phyloP scores from a whole-genome alignment of 2,888 invertebrate species.

The Exephanes ischioxanthus region DNA sequence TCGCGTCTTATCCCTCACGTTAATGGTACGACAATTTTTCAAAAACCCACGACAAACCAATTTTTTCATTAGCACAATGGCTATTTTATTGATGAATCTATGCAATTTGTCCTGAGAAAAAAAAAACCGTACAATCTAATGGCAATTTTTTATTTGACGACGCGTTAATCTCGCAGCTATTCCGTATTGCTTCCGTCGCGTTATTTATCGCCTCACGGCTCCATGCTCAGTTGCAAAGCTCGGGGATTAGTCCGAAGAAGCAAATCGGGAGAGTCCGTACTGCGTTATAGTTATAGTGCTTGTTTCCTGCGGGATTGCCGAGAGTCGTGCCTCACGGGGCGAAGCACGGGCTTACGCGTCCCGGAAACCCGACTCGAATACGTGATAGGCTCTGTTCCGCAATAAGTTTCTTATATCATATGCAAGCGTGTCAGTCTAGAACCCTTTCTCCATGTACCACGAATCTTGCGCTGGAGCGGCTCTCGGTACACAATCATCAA shows the following conservation, averaged over 20 bases:
- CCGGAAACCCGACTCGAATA: slow-evolving; percentile 66
- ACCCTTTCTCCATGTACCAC: not conserved
- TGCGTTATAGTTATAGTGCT: slow-evolving; percentile 35
- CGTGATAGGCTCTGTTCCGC: slow-evolving; percentile 37
- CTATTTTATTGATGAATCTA: not conserved
- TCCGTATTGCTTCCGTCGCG: not conserved
- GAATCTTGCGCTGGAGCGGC: not conserved
- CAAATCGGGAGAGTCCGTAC: slow-evolving; percentile 63
- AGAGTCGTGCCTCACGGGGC: slow-evolving; percentile 18
- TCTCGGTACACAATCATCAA: not conserved
- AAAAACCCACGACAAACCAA: not conserved
- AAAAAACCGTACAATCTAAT: not conserved
- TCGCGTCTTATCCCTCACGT: too few relatives aligned
- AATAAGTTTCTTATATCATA: slow-evolving; percentile 1
- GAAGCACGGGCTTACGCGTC: slow-evolving; percentile 68
- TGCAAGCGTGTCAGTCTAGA: not conserved
- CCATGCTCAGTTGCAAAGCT: slow-evolving; percentile 47
- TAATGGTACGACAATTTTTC: not conserved
- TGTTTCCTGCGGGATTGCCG: slow-evolving; percentile 23
- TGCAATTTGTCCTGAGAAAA: not conserved
- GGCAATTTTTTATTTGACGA: not conserved
- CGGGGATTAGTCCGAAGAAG: slow-evolving; percentile 62
- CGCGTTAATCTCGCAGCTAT: not conserved
- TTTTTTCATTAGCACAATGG: not conserved
- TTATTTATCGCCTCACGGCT: slow-evolving; percentile 30